phyloP scores from a whole-genome alignment of 2,888 invertebrate genomes.

The Tachina grossa region DNA sequence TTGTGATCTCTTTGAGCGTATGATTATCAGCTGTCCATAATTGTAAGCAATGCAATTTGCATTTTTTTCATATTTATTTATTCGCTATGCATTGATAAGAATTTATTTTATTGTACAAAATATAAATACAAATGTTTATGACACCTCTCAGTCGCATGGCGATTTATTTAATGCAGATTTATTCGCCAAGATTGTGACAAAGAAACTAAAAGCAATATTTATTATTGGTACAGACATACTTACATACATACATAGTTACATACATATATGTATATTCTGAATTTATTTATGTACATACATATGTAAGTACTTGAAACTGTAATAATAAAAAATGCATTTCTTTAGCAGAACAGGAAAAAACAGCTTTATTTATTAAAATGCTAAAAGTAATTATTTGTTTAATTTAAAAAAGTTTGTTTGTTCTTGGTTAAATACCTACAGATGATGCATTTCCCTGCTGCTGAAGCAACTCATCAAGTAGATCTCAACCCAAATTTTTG shows the following conservation, averaged over 20 bases:
- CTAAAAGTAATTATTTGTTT: neutral
- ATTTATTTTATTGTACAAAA: slow-evolving; percentile 9
- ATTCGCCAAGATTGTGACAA: slow-evolving; percentile 38
- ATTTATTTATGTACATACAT: neutral
- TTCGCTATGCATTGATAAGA: slow-evolving; percentile 34
- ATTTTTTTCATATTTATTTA: neutral
- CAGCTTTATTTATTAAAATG: neutral
- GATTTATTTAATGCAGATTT: slow-evolving; percentile 44
- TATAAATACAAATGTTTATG: slow-evolving; percentile 51
- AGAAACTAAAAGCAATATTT: slow-evolving; percentile 43
- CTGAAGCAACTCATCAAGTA: too few species aligned
- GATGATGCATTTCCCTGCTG: too few species aligned
- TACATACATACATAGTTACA: neutral
- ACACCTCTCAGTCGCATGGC: slow-evolving; percentile 48
- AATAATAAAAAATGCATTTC: neutral
- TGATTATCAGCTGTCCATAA: slow-evolving; percentile 54
- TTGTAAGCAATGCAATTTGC: slow-evolving; percentile 4
- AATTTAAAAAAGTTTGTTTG: neutral
- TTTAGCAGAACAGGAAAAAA: neutral
- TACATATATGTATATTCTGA: neutral
- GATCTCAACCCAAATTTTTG: too few species aligned
- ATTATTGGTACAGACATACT: neutral
- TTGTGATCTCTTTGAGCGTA: slow-evolving; percentile 10
- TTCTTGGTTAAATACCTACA: too few species aligned
- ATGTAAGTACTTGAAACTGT: slow-evolving; percentile 11